A percentile compares a stretch with the other conserved stretches of the same genome.
Conservation (phyloP, 2,888 invertebrate genomes). For the Trypoxylon attenuatum region DNA sequence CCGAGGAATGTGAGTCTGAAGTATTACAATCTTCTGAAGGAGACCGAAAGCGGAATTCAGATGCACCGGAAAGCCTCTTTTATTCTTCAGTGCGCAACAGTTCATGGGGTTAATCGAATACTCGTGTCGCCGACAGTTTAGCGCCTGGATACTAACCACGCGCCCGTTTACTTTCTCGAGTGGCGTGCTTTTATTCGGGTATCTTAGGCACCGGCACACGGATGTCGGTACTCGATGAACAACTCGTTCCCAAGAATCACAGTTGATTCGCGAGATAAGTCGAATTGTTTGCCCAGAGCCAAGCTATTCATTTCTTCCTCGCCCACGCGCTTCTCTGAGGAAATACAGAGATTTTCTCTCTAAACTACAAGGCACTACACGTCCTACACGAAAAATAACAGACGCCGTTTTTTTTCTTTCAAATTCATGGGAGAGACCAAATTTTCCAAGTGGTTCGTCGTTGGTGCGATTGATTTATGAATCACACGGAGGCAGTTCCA, state of each 20-base stretch:
- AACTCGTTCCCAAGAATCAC: constrained; percentile 43
- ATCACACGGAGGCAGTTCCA: too few species aligned
- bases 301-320: constrained; percentile 48
- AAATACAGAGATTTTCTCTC: constrained; percentile 29
- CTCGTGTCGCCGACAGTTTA: constrained; percentile 64
- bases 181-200: constrained; percentile 26
- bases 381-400: constrained; percentile 40
- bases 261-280: constrained; percentile 50
- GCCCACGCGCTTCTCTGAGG: constrained; percentile 34
- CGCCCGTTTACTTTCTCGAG: constrained; percentile 47
- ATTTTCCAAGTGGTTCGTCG: too few species aligned
- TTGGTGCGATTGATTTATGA: too few species aligned
- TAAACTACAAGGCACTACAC: constrained; percentile 1
- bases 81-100: constrained; percentile 31
- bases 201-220: constrained; percentile 13
- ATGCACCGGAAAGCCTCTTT: constrained; percentile 52
- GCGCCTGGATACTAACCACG: constrained; percentile 61
- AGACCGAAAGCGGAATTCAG: constrained; percentile 33
- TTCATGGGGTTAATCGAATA: constrained; percentile 67
- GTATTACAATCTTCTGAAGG: too few species aligned
- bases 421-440: too few species aligned
- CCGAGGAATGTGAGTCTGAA: too few species aligned
- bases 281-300: constrained; percentile 50
- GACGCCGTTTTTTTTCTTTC: constrained; percentile 15
- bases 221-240: constrained; percentile 21